Conservation (phyloP, 2,888 invertebrate species). For the Ellobium chinense region DNA sequence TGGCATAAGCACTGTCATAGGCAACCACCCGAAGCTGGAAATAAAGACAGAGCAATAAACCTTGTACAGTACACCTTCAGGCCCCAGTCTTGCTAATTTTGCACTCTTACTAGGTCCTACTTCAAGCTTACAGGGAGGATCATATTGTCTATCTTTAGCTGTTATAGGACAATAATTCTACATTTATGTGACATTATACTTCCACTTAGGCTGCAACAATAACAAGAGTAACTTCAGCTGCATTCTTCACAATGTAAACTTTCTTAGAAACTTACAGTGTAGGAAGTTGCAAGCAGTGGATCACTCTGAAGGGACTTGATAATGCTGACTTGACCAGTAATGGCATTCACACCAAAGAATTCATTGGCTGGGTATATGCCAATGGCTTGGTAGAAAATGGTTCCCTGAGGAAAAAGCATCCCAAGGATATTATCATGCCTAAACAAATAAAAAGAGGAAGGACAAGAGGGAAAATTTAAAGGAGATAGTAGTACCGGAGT, state of each 20-base stretch:
- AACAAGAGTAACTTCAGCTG: no score
- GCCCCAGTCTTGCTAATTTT: no score
- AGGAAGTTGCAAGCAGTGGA: constrained; percentile 54
- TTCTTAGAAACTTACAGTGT: constrained; percentile 55
- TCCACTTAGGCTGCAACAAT: no score
- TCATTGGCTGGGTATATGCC: constrained; percentile 61
- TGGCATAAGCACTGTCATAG: constrained; percentile 69
- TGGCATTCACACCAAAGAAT: constrained; percentile 57
- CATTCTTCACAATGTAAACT: no score
- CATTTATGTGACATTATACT: no score
- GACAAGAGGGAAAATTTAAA: background rate
- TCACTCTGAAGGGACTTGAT: constrained; percentile 57
- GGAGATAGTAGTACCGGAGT: no score
- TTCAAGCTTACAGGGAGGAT: no score
- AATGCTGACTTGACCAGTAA: constrained; percentile 55
- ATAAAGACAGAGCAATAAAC: constrained; percentile 7
- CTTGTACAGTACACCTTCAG: background rate
- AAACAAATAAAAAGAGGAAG: no score
- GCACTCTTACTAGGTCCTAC: no score
- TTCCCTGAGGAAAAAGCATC: constrained; percentile 53
- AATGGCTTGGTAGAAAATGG: constrained; percentile 57
- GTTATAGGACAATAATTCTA: no score
- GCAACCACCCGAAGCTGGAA: constrained; percentile 62
- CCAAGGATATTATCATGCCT: no score
- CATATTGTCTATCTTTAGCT: background rate